Conservation (phyloP, 2,888 invertebrate genomes). For the Plagiodera versicolora region DNA sequence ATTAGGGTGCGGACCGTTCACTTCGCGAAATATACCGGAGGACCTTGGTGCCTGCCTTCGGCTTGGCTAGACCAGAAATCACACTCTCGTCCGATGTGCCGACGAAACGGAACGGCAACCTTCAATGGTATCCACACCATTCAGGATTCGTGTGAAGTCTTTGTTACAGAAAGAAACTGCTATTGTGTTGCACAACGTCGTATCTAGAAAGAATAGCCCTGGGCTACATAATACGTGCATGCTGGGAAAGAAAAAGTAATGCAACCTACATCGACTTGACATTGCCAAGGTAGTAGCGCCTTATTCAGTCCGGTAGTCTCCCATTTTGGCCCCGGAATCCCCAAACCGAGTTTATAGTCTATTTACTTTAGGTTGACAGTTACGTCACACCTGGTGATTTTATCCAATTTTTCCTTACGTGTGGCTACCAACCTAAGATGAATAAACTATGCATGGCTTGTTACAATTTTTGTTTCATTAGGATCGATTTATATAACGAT, state of each 20-base stretch:
- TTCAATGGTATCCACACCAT: neutral
- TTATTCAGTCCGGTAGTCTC: too few relatives aligned
- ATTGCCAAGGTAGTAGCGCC: too few relatives aligned
- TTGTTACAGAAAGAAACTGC: neutral
- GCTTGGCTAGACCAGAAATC: constrained; percentile 27
- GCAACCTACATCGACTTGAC: too few relatives aligned
- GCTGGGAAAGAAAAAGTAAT: neutral
- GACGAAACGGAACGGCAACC: constrained; percentile 13
- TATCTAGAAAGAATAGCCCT: neutral
- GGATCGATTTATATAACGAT: too few relatives aligned
- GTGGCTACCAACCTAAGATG: too few relatives aligned
- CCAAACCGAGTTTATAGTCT: too few relatives aligned
- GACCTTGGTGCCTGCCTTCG: constrained; percentile 33
- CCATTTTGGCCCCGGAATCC: too few relatives aligned
- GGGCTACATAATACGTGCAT: neutral
- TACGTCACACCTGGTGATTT: too few relatives aligned
- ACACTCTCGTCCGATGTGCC: constrained; percentile 3
- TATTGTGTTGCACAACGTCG: neutral
- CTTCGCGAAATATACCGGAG: constrained; percentile 39
- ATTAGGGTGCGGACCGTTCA: constrained; percentile 39
- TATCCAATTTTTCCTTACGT: too few relatives aligned
- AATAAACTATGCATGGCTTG: too few relatives aligned
- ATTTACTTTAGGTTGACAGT: too few relatives aligned
- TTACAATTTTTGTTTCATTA: too few relatives aligned
- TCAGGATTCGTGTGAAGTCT: neutral